These are phyloP conservation scores for Thamnophis sirtalis DNA, from an alignment of 2,113 vertebrate genomes.

Conservation along the genomic window DNA sequence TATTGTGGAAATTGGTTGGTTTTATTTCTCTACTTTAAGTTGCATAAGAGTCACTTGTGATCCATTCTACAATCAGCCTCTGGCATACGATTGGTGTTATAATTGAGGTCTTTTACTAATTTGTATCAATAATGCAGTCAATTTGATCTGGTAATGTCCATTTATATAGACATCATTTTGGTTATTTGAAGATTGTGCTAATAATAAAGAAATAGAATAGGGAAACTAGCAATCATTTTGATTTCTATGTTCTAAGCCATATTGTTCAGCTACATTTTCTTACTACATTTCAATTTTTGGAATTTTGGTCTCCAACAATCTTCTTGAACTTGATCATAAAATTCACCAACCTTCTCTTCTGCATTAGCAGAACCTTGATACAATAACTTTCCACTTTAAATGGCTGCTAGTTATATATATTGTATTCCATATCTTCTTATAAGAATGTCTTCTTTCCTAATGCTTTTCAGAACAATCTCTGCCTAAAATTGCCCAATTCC, in stretches of 20 bases:
- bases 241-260: background rate
- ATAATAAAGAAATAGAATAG: background rate
- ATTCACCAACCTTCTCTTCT: background rate
- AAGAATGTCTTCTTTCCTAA: background rate
- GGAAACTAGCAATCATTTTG: background rate
- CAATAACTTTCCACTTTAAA: background rate
- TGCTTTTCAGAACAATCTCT: background rate
- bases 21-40: background rate
- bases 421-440: background rate
- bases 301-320: background rate
- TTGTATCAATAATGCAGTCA: background rate
- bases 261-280: background rate
- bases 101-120: background rate
- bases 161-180: background rate
- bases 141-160: background rate
- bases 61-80: background rate
- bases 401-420: background rate
- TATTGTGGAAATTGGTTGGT: background rate
- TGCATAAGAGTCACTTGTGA: background rate
- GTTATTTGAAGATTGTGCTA: background rate
- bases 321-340: background rate
- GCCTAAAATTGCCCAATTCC: background rate
- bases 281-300: background rate
- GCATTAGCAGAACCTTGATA: background rate
- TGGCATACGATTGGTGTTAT: background rate